A percentile compares a stretch with the other conserved stretches of the same genome.
phyloP scores from a whole-genome alignment of 2,113 vertebrate genomes.

The Cervus canadensis region DNA sequence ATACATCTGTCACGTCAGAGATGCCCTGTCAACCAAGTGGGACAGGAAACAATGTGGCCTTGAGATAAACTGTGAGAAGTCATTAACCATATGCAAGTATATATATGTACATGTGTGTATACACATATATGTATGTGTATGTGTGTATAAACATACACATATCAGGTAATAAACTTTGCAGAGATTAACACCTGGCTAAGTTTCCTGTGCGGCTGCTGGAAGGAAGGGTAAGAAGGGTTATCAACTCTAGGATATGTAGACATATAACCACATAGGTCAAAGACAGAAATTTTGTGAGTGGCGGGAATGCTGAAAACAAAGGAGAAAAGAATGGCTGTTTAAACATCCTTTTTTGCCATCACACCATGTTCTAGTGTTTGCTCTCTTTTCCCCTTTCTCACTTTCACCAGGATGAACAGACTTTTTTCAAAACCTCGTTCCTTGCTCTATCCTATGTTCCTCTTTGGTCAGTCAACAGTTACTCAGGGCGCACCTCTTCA shows the following conservation, averaged over 20 bases:
- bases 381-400: neutral
- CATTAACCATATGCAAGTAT: neutral
- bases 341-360: neutral
- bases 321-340: neutral
- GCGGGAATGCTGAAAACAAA: neutral
- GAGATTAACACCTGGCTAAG: neutral
- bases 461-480: neutral
- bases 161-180: neutral
- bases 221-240: neutral
- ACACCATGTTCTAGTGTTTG: neutral
- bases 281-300: neutral
- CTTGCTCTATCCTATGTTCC: neutral
- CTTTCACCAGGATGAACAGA: neutral
- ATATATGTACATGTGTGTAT: rapidly evolving
- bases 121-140: neutral
- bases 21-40: neutral
- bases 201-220: neutral
- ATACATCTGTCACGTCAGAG: neutral
- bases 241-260: neutral
- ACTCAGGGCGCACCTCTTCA: neutral
- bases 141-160: neutral
- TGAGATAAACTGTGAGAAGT: neutral
- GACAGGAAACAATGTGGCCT: neutral
- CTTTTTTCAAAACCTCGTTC: neutral
- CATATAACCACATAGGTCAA: neutral